Base-by-base conservation (phyloP, 1,140 invertebrate genomes). In the Elysia chlorotica region DNA sequence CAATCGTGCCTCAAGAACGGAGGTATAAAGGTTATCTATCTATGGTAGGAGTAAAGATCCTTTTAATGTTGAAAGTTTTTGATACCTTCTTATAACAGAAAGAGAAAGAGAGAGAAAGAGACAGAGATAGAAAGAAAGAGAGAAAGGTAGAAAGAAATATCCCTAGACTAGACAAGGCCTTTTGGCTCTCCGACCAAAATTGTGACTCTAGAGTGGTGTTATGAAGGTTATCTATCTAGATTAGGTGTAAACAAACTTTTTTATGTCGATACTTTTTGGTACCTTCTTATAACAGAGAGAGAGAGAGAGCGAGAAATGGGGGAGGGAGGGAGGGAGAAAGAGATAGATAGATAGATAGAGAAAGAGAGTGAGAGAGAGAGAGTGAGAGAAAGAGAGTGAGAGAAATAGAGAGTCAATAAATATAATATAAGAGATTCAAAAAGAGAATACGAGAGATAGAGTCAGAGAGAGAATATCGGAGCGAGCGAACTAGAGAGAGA, bases 11-110 rank as follows among this genome's bases (percentile, higher is more conserved):
- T n/a, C n/a, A 86, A 90, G 96, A 56, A 98, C 96, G 88, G 93
- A 98, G 41, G 95, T 95, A 0, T 96, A 98, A 0, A 98, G 96
- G 83, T 94, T 96, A 87, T 95, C 96, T 0, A 89, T 97, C 4
- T 90, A 91, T 68, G 95, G 95, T 0, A 90, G 94, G 65, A 93
- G 93, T 0, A 90, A 96, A 28, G 98, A 96, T 87, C 98, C 96
- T 0, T 48, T 48, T 14, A 14, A 14, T 48, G 77, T 83, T n/a
- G n/a, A n/a, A n/a, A n/a, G n/a, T 17, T 41, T 76, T 17, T 61
- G 79, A 17, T 81, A 84, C 0, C 70, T 77, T 21, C 56, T 80
- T 10, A 81, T 81, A 5, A 48, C n/a, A 48, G 41, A 48, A 14
- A 48, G 41, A 48, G 10, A 48, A n/a, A 48, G 10, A 48, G 41